Percentiles rank a stretch among this genome's conserved stretches.
phyloP scores from a whole-genome alignment of 2,888 invertebrate genomes.

The Arenicola marina region DNA sequence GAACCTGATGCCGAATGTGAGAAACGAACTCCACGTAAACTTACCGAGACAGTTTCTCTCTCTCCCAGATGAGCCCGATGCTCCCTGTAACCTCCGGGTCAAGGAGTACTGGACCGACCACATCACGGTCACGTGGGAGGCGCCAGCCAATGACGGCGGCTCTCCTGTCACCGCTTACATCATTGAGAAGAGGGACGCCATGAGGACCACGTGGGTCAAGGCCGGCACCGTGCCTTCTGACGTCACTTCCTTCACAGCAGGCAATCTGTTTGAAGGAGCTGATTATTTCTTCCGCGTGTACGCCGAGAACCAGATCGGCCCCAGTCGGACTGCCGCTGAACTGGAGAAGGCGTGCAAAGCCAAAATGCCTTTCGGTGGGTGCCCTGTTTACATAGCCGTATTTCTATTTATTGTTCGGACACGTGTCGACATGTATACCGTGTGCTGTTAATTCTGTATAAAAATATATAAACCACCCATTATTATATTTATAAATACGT shows the following conservation, averaged over 20 bases:
- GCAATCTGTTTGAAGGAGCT: slow-evolving; percentile 28
- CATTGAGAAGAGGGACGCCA: slow-evolving; percentile 26
- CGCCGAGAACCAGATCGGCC: slow-evolving; percentile 82
- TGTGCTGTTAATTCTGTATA: too few species aligned
- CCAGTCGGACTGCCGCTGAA: slow-evolving; percentile 64
- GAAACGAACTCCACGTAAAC: neutral
- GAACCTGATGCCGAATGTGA: too few species aligned
- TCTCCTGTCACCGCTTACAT: slow-evolving; percentile 73
- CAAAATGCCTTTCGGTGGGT: slow-evolving; percentile 68
- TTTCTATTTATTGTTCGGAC: too few species aligned
- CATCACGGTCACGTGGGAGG: slow-evolving; percentile 53
- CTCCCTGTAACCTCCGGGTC: slow-evolving; percentile 24
- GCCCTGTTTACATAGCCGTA: too few species aligned
- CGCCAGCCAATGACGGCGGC: slow-evolving; percentile 75
- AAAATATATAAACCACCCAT: too few species aligned
- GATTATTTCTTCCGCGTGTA: slow-evolving; percentile 82
- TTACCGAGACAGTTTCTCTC: neutral
- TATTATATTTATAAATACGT: too few species aligned
- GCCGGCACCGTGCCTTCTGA: slow-evolving; percentile 20
- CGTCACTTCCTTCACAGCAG: neutral
- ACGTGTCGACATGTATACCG: too few species aligned
- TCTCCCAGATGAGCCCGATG: slow-evolving; percentile 30
- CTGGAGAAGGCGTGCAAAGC: slow-evolving; percentile 71
- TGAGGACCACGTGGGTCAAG: slow-evolving; percentile 29
- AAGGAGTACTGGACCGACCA: slow-evolving; percentile 30